Evolutionary conservation across 2,113 vertebrate genomes (phyloP), one percentile per base, ranked within the genome.

Genomic region (Rhabdomys dilectus): DNA sequence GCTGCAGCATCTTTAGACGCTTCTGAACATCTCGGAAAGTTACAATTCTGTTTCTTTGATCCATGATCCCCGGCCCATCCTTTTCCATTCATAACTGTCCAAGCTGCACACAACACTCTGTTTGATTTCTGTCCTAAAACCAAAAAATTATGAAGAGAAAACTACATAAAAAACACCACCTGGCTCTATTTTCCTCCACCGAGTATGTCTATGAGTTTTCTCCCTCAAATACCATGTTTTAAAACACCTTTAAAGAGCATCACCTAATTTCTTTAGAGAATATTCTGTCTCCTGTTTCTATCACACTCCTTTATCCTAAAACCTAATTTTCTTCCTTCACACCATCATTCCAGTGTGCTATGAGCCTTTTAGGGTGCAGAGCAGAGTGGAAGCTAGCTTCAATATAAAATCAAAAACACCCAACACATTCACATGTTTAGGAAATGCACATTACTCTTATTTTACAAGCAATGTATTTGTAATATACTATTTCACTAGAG

Each of bases 71-170:
- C 19, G 58, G 53, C 10, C 62, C 7, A 29, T 17, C 78, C 39
- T 42, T 73, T 73, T 78, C 53, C 68, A 51, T 81, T 88, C 22
- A 77, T 6, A 53, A 62, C 24, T 11, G 31, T 68, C 88, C 68
- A 51, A 48, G 42, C 73, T 22, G 86, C 68, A 31, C 39, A 56
- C n/a, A 31, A 84, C 17, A 36, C 34, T 19, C 22, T 39, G 70
- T 90, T 73, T 73, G 53, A 88, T 51, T 56, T 62, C 16, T 48
- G 64, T 36, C 64, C 93, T 73, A 45, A 92, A 94, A 86, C 60
- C 17, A 93, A 89, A 34, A 92, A 88, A 68, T 68, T 24, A 64
- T 85, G 51, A 89, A 26, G 29, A 93, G 17, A 91, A 91, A 70
- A 93, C n/a, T 34, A 88, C 17, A 66, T 16, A 80, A 58, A 34